A percentile compares a stretch with the other conserved stretches of the same genome.
phyloP scores from a whole-genome alignment of 1,140 invertebrate species.

The Zaprionus kolodkinae region DNA sequence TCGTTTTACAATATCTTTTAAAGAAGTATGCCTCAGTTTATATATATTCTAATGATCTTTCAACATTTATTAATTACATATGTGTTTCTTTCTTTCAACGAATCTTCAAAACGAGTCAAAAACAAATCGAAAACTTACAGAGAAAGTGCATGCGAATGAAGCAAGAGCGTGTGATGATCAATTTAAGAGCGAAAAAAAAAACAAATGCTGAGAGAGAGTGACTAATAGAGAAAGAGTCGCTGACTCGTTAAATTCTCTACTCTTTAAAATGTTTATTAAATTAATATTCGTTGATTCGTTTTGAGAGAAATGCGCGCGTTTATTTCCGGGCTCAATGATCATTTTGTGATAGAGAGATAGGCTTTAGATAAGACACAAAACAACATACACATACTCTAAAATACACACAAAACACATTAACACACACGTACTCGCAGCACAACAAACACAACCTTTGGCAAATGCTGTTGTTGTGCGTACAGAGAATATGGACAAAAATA shows the following conservation, averaged over 20 bases:
- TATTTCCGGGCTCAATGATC: constrained; percentile 9
- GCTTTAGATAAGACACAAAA: constrained; percentile 16
- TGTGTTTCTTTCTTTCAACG: constrained; percentile 79
- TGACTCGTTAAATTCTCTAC: constrained; percentile 7
- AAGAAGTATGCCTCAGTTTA: constrained; percentile 88
- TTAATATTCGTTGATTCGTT: constrained; percentile 60
- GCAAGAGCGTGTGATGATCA: constrained; percentile 16
- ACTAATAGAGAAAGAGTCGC: constrained; percentile 2
- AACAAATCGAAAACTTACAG: constrained; percentile 51
- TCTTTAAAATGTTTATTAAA: neutral
- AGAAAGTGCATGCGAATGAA: constrained; percentile 40
- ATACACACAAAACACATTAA: neutral
- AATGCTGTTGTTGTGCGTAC: constrained; percentile 66
- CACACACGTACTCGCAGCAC: constrained; percentile 42
- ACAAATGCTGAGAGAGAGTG: constrained; percentile 2
- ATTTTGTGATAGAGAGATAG: constrained; percentile 31
- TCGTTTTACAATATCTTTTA: constrained; percentile 93
- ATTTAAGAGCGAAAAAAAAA: neutral
- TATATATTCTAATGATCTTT: constrained; percentile 71
- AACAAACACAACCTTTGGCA: constrained; percentile 54
- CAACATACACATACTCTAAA: neutral
- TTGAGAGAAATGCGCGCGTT: constrained; percentile 39
- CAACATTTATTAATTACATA: constrained; percentile 73
- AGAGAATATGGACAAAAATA: constrained; percentile 68
- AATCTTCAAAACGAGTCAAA: constrained; percentile 50